Percentiles rank a stretch among this genome's conserved stretches.
These are phyloP conservation scores for Venustaconcha ellipsiformis DNA, from an alignment of 1,140 invertebrate species.

Conservation along the genomic window DNA sequence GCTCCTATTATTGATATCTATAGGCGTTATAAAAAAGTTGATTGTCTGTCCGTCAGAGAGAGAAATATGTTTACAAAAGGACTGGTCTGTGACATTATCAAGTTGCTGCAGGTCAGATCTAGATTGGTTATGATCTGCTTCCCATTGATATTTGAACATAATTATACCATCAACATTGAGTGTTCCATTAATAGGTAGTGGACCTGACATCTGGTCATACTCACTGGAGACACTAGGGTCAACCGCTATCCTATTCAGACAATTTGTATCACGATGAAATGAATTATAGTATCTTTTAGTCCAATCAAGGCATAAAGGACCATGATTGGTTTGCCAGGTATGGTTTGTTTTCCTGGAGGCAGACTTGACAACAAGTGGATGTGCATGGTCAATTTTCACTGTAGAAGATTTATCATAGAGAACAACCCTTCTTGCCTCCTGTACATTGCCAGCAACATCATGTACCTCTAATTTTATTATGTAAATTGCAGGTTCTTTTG, in stretches of 20 bases:
- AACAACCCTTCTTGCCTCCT: conserved; percentile 5
- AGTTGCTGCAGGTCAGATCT: neutral
- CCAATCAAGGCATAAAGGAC: conserved; percentile 15
- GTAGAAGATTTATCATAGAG: conserved; percentile 3
- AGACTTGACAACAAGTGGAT: conserved; percentile 1
- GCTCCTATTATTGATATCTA: conserved; percentile 33
- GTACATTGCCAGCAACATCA: conserved; percentile 20
- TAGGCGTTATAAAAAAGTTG: conserved; percentile 20
- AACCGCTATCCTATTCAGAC: conserved; percentile 23
- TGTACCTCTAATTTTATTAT: conserved; percentile 10
- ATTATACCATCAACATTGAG: conserved; percentile 41
- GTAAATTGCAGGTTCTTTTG: conserved; percentile 1
- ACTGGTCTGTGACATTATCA: conserved; percentile 13
- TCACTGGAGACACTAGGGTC: conserved; percentile 22
- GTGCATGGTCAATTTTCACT: neutral
- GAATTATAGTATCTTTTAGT: conserved; percentile 12
- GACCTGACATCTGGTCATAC: conserved; percentile 44
- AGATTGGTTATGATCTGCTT: neutral
- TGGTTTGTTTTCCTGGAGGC: conserved; percentile 13
- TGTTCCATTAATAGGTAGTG: conserved; percentile 37
- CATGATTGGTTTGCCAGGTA: conserved; percentile 18
- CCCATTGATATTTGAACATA: conserved; percentile 11
- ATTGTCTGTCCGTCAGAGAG: conserved; percentile 41
- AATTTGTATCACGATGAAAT: conserved; percentile 16
- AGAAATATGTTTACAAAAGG: conserved; percentile 9